These are phyloP conservation scores for Cheiracanthium punctorium DNA, from an alignment of 2,888 invertebrate species.

Conservation along the genomic window DNA sequence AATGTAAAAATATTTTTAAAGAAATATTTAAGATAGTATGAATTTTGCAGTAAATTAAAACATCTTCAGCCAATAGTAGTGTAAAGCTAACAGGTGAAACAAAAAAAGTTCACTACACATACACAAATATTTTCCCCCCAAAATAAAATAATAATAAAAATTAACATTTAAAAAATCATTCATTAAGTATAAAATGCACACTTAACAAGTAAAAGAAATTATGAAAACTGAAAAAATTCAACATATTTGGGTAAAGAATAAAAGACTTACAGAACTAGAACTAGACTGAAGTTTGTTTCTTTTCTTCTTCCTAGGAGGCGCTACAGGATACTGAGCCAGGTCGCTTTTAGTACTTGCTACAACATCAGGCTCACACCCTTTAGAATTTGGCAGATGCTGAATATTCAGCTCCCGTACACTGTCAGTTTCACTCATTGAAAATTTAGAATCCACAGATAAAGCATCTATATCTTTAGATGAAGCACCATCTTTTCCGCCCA, in stretches of 20 bases:
- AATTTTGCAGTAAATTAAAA: too few relatives aligned
- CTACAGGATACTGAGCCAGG: constrained; percentile 79
- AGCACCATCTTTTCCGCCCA: constrained; percentile 79
- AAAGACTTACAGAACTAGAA: not conserved
- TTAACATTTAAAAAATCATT: too few relatives aligned
- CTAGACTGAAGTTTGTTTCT: constrained; percentile 18
- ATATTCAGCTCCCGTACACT: constrained; percentile 3
- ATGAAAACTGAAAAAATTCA: not conserved
- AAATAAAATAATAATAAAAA: too few relatives aligned
- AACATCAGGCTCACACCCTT: constrained; percentile 86
- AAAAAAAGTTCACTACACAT: too few relatives aligned
- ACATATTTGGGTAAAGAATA: too few relatives aligned
- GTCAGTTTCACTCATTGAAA: constrained; percentile 48
- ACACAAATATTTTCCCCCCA: too few relatives aligned
- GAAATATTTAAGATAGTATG: too few relatives aligned
- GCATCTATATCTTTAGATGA: constrained; percentile 41
- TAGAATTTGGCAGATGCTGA: not conserved
- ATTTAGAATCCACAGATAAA: constrained; percentile 40
- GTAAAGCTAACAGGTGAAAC: too few relatives aligned
- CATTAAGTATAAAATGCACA: too few relatives aligned
- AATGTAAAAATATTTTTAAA: too few relatives aligned
- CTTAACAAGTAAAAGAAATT: not conserved
- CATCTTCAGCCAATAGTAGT: too few relatives aligned
- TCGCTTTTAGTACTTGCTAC: constrained; percentile 88
- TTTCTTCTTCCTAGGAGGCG: constrained; percentile 88